Evolutionary conservation across 2,888 invertebrate species (phyloP), one percentile per base, ranked within the genome.

Genomic region (Sphaerophoria rueppellii): DNA sequence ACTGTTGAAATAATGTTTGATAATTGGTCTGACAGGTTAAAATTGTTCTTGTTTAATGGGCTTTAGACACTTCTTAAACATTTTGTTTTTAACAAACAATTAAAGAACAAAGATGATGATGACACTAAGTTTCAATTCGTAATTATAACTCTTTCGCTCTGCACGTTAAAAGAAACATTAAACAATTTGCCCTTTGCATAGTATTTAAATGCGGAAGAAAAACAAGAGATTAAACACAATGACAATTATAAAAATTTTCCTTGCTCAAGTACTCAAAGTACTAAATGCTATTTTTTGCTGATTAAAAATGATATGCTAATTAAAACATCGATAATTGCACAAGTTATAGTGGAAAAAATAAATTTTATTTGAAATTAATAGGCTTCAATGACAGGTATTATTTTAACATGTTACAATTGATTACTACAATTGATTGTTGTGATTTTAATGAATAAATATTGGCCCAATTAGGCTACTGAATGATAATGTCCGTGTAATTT

Each of bases 41-140:
- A 32, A 55, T 55, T 50, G 32, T 60, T 35, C 1, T 1, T 35
- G 7, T 57, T 35, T 32, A 54, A 54, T 48, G 6, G n/a, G 5
- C 2, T 55, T 67, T 76, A 76, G 7, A 14, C 5, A 58, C 57
- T 78, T 78, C 72, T 73, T 43, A 67, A 82, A 43, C 40, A 48
- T 50, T n/a, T 32, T 57, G 70, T 75, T 73, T 1, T n/a, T n/a
- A 50, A 12, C 7, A 60, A 58, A 60, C 24, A 72, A 82, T 82
- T 78, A 55, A 12, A 78, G 78, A 78, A 73, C 73, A 78, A 63
- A 63, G 78, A 69, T 14, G 40, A 73, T 57, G 57, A 35, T 14
- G 16, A 57, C 52, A 54, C 35, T 57, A 24, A 52, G 35, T 4
- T 70, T 50, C 12, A 50, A 50, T 35, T 5, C 50, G 35, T 61